Conservation (phyloP, 2,888 invertebrate genomes). For the Polydrusus cervinus region DNA sequence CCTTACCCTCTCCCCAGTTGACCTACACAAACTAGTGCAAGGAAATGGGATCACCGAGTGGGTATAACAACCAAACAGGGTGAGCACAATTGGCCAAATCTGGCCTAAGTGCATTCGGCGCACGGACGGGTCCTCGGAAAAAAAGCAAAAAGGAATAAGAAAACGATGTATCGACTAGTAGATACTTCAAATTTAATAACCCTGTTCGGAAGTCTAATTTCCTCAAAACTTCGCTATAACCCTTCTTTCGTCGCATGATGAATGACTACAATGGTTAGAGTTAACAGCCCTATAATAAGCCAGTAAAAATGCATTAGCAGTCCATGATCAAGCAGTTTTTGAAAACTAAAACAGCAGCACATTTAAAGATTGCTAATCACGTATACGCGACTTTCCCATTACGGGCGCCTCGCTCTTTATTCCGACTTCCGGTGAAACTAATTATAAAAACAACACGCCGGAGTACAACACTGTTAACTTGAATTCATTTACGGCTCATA, state of each 20-base stretch:
- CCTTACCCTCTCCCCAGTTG: too few species aligned
- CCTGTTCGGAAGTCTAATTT: too few species aligned
- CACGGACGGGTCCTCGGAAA: too few species aligned
- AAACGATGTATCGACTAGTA: too few species aligned
- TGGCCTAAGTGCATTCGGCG: too few species aligned
- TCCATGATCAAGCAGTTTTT: constrained; percentile 65
- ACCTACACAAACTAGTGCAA: too few species aligned
- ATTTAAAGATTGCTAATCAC: constrained; percentile 65
- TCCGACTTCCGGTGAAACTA: constrained; percentile 59
- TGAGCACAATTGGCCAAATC: too few species aligned
- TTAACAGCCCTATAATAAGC: constrained; percentile 60
- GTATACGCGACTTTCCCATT: constrained; percentile 63
- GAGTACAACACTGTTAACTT: constrained; percentile 63
- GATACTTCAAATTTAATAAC: too few species aligned
- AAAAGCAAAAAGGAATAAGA: too few species aligned
- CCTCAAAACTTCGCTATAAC: background rate
- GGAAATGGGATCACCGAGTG: too few species aligned
- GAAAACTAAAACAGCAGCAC: constrained; percentile 59
- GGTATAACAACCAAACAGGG: too few species aligned
- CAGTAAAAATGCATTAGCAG: constrained; percentile 65
- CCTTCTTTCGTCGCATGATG: constrained; percentile 32
- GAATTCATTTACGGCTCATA: constrained; percentile 62
- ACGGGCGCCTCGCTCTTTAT: constrained; percentile 56
- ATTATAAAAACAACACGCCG: constrained; percentile 59
- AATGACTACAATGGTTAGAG: constrained; percentile 28